Conservation (phyloP, 2,888 invertebrate genomes). For the Bimastos eiseni region DNA sequence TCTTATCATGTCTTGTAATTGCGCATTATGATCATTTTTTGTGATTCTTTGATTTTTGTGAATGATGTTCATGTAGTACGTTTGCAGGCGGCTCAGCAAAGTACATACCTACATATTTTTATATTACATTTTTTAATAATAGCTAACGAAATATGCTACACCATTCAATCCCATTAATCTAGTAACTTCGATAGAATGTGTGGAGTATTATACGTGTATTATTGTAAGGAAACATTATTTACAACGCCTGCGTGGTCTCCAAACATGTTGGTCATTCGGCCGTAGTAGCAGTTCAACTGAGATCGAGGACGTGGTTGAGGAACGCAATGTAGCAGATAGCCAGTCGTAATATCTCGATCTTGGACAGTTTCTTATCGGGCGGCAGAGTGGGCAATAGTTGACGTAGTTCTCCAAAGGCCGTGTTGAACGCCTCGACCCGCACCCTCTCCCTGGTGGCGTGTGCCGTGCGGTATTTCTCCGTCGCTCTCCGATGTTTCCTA, state of each 20-base stretch:
- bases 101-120: no score
- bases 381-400: slow-evolving; percentile 89
- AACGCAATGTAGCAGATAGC: slow-evolving; percentile 98
- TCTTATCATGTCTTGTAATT: no score
- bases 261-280: neutral
- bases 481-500: slow-evolving; percentile 84
- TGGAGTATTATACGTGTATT: no score
- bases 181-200: no score
- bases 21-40: no score
- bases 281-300: neutral
- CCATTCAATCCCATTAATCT: no score
- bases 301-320: slow-evolving; percentile 87
- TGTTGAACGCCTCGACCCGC: slow-evolving; percentile 95
- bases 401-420: slow-evolving; percentile 87
- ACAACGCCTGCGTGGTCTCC: neutral
- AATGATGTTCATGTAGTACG: no score
- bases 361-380: slow-evolving; percentile 95
- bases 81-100: no score
- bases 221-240: neutral
- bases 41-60: no score
- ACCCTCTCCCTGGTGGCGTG: slow-evolving; percentile 95
- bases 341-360: slow-evolving; percentile 92
- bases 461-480: slow-evolving; percentile 89
- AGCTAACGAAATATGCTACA: no score
- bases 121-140: no score